These are phyloP conservation scores for Hippocampus comes DNA, from an alignment of 2,113 vertebrate species.

Conservation along the genomic window DNA sequence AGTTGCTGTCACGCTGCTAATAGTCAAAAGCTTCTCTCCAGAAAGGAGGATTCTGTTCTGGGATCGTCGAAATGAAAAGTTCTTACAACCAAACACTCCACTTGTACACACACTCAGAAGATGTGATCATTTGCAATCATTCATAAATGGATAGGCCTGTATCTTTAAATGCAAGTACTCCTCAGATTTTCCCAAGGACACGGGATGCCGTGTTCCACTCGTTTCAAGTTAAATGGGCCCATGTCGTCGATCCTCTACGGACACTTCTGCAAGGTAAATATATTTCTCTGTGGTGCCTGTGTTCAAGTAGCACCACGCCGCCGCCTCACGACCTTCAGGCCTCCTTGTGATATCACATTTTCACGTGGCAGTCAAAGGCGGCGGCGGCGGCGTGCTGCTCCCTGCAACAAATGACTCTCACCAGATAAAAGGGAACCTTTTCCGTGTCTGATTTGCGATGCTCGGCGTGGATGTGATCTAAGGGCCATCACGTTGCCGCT, in stretches of 20 bases:
- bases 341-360: constrained; percentile 29
- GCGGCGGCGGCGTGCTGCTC: constrained; percentile 49
- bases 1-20: constrained; percentile 70
- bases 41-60: constrained; percentile 35
- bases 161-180: neutral
- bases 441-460: constrained; percentile 65
- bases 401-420: constrained; percentile 53
- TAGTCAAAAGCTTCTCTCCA: constrained; percentile 34
- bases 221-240: neutral
- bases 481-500: constrained; percentile 46
- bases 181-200: neutral
- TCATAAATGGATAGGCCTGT: neutral
- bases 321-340: constrained; percentile 13
- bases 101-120: neutral
- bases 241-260: neutral
- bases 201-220: neutral
- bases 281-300: neutral
- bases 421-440: constrained; percentile 69
- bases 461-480: constrained; percentile 57
- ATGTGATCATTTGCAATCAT: neutral
- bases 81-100: neutral
- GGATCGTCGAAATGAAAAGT: constrained; percentile 41
- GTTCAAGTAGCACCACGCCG: neutral
- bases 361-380: constrained; percentile 51
- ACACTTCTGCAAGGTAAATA: constrained; percentile 7